These are phyloP conservation scores for Trichogramma evanescens DNA, from an alignment of 2,888 invertebrate species.

Conservation along the genomic window DNA sequence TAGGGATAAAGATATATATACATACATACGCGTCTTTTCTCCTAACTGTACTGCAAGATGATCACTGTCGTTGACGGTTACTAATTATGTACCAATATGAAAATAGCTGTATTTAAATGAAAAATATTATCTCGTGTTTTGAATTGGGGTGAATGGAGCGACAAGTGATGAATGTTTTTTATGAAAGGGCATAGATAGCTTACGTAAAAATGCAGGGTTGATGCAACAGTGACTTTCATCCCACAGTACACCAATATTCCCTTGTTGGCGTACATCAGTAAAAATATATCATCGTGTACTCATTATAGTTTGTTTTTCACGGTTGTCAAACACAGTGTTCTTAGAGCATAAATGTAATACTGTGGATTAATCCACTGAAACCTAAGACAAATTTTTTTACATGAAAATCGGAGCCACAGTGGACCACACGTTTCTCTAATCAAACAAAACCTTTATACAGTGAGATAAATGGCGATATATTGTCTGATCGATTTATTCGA, in stretches of 20 bases:
- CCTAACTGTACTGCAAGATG: constrained; percentile 23
- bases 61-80: constrained; percentile 29
- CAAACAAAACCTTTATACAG: constrained; percentile 15
- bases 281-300: constrained; percentile 12
- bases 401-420: constrained; percentile 16
- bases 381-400: constrained; percentile 16
- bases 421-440: constrained; percentile 19
- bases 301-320: constrained; percentile 16
- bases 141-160: constrained; percentile 31
- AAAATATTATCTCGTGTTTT: constrained; percentile 30
- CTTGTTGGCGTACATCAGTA: constrained; percentile 8
- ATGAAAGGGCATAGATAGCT: constrained; percentile 23
- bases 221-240: constrained; percentile 39
- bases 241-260: constrained; percentile 20
- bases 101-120: constrained; percentile 32
- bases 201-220: constrained; percentile 32
- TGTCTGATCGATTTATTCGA: constrained; percentile 13
- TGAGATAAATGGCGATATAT: constrained; percentile 6
- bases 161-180: constrained; percentile 32
- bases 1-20: no score
- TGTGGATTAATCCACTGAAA: constrained; percentile 6
- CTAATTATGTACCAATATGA: constrained; percentile 29
- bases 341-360: constrained; percentile 17
- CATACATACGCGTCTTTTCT: constrained; percentile 14
- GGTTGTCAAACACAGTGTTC: constrained; percentile 23